Evolutionary conservation across 2,797 vertebrate genomes (phyloP).

Genomic region (Orestias chungarensis): DNA sequence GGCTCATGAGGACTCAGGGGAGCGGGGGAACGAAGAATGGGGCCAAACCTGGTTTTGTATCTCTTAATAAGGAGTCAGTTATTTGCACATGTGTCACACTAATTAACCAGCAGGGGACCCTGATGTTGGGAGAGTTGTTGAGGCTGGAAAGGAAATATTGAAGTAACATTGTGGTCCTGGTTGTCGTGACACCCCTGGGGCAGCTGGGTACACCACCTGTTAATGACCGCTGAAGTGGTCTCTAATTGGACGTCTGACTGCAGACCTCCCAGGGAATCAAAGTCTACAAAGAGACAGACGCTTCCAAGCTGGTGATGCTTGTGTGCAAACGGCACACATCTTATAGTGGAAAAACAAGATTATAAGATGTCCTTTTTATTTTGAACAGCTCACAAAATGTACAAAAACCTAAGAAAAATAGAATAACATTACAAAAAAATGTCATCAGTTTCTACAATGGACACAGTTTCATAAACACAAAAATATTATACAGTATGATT

Average conservation of each 20-base stretch:
- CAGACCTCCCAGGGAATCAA: conserved; percentile 54
- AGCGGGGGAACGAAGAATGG: neutral
- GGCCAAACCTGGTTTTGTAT: conserved; percentile 47
- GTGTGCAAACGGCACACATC: conserved; percentile 13
- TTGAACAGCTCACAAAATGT: neutral
- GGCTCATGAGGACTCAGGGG: conserved; percentile 22
- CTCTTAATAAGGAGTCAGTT: conserved; percentile 55
- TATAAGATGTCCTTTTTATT: neutral
- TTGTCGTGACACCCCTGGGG: conserved; percentile 54
- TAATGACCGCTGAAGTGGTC: conserved; percentile 75
- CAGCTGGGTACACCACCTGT: conserved; percentile 86
- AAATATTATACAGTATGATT: neutral
- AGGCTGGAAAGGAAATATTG: conserved; percentile 22
- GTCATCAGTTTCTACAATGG: neutral
- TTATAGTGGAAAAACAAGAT: neutral
- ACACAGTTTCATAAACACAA: neutral
- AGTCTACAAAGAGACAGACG: conserved; percentile 43
- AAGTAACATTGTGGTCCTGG: conserved; percentile 54
- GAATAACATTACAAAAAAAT: neutral
- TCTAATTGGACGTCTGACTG: conserved; percentile 77
- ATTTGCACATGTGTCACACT: conserved; percentile 73
- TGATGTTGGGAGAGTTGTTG: conserved; percentile 17
- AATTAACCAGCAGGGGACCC: conserved; percentile 75
- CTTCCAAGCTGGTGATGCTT: conserved; percentile 33
- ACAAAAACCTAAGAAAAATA: neutral